Conservation (phyloP, 2,797 vertebrate genomes). For the Echiichthys vipera region DNA sequence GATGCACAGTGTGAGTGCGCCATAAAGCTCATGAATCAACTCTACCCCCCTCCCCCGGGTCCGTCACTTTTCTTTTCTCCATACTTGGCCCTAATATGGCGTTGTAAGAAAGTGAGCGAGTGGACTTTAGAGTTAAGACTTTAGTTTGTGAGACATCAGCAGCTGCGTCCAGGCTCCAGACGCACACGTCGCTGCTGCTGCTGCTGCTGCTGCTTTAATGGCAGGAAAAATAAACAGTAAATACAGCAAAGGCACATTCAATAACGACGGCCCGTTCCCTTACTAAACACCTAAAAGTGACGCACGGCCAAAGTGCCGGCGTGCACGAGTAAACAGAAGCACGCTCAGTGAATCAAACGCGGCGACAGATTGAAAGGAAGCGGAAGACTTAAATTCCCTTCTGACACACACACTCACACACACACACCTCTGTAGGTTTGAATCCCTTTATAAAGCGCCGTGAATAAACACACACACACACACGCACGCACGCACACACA, state of each 20-base stretch:
- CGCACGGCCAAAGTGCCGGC: slow-evolving; percentile 11
- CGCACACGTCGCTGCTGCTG: slow-evolving; percentile 19
- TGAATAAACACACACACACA: slow-evolving; percentile 5
- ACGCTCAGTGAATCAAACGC: slow-evolving; percentile 13
- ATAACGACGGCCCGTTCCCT: slow-evolving; percentile 32
- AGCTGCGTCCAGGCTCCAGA: slow-evolving; percentile 22
- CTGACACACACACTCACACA: background rate
- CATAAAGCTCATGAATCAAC: no score
- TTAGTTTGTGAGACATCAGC: background rate
- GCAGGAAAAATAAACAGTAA: slow-evolving; percentile 35
- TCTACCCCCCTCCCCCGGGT: no score
- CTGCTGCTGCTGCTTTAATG: slow-evolving; percentile 28
- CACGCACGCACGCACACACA: slow-evolving; percentile 12
- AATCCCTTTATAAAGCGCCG: slow-evolving; percentile 63
- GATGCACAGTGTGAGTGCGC: no score
- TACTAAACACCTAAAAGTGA: slow-evolving; percentile 21
- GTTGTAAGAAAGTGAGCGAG: background rate
- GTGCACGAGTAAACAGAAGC: slow-evolving; percentile 7
- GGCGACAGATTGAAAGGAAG: background rate
- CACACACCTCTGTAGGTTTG: background rate
- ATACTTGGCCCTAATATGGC: no score
- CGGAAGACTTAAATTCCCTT: slow-evolving; percentile 42
- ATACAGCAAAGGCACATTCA: slow-evolving; percentile 72
- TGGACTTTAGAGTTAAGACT: background rate
- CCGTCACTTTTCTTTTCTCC: no score